A percentile compares a stretch with the other conserved stretches of the same genome.
phyloP scores from a whole-genome alignment of 2,113 vertebrate species.

The Sporophila hypoxantha region DNA sequence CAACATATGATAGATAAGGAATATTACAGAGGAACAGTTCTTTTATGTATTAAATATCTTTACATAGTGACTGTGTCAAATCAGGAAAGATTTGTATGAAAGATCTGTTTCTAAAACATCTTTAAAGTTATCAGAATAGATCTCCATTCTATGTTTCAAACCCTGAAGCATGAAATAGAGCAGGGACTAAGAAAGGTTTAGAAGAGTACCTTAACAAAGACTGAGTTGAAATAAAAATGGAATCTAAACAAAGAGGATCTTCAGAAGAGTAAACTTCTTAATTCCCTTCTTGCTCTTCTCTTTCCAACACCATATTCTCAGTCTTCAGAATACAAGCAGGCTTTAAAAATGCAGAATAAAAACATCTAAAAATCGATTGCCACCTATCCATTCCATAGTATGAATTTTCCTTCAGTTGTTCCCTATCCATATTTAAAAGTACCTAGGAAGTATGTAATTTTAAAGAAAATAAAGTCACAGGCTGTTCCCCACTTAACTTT shows the following conservation, averaged over 20 bases:
- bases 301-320: background rate
- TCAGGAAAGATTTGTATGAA: background rate
- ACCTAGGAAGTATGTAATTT: constrained; percentile 4
- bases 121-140: background rate
- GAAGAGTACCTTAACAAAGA: background rate
- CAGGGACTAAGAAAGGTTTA: constrained; percentile 9
- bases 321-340: background rate
- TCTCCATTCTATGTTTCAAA: background rate
- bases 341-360: background rate
- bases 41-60: background rate
- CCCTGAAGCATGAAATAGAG: background rate
- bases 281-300: background rate
- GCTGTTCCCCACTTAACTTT: background rate
- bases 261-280: background rate
- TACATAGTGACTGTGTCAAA: background rate
- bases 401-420: background rate
- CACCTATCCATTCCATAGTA: background rate
- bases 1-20: background rate
- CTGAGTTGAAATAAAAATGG: background rate
- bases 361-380: background rate
- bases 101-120: background rate
- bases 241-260: background rate
- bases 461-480: background rate
- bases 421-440: background rate
- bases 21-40: background rate